Evolutionary conservation across 2,113 vertebrate genomes (phyloP).

Genomic region (Ctenodactylus gundi): DNA sequence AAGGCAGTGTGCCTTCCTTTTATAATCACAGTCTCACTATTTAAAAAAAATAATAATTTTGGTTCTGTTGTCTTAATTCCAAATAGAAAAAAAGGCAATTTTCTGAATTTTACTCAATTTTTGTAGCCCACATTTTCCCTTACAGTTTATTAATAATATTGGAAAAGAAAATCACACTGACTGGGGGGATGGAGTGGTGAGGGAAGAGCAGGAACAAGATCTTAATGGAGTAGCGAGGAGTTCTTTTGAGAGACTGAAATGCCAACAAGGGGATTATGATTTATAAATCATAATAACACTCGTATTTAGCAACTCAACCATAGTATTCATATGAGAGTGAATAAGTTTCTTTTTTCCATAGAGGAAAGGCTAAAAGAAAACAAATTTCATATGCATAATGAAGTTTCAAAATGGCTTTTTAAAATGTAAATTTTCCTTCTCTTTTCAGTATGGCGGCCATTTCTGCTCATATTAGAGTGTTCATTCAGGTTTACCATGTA

Average conservation of each 20-base stretch:
- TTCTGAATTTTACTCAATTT: not conserved
- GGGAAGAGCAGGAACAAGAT: slow-evolving; percentile 24
- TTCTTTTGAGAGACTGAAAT: slow-evolving; percentile 46
- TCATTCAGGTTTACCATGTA: slow-evolving; percentile 20
- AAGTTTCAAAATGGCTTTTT: slow-evolving; percentile 57
- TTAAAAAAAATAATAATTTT: slow-evolving; percentile 42
- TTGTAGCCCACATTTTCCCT: not conserved
- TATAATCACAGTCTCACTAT: not conserved
- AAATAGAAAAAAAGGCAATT: slow-evolving; percentile 8
- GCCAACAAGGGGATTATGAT: slow-evolving; percentile 26
- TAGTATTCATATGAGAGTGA: slow-evolving; percentile 42
- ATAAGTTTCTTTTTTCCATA: slow-evolving; percentile 42
- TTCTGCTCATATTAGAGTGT: slow-evolving; percentile 9
- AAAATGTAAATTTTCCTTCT: slow-evolving; percentile 39
- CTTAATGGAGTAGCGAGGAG: slow-evolving; percentile 32
- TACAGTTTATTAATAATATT: not conserved
- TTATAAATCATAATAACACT: slow-evolving; percentile 59
- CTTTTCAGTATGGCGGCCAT: slow-evolving; percentile 9
- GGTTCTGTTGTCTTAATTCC: slow-evolving; percentile 11
- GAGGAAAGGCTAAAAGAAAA: slow-evolving; percentile 56
- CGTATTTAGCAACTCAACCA: slow-evolving; percentile 53
- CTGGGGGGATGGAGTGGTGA: not conserved
- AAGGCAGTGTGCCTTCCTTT: slow-evolving; percentile 20
- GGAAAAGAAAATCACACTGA: not conserved
- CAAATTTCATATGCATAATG: slow-evolving; percentile 53